phyloP scores from a whole-genome alignment of 1,140 invertebrate species.

The Atopsyche davidsoni region DNA sequence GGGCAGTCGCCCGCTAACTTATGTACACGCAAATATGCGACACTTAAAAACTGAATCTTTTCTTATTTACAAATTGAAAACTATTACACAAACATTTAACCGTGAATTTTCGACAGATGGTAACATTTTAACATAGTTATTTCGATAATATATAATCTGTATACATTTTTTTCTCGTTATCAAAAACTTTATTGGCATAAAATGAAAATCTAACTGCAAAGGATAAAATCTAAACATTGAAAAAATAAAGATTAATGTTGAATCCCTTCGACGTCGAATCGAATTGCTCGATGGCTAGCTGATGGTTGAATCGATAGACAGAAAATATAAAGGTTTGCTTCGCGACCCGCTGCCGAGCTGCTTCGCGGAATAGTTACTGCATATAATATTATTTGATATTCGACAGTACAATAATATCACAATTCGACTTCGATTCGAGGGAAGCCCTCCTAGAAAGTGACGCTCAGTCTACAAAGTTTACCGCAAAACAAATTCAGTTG shows the following conservation, averaged over 20 bases:
- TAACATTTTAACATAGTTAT: constrained; percentile 28
- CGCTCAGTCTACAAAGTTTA: constrained; percentile 5
- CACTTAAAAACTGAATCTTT: constrained; percentile 20
- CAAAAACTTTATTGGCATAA: constrained; percentile 3
- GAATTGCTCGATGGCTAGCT: too few species aligned
- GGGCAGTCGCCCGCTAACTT: constrained; percentile 5
- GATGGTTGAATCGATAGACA: too few species aligned
- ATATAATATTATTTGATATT: background rate
- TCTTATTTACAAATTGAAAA: constrained; percentile 30
- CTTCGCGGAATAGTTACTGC: too few species aligned
- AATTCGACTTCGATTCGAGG: constrained; percentile 2
- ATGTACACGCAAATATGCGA: constrained; percentile 22
- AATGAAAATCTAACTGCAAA: constrained; percentile 11
- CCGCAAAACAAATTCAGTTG: too few species aligned
- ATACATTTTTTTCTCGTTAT: constrained; percentile 22
- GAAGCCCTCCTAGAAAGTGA: background rate
- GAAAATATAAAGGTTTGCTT: too few species aligned
- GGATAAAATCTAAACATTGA: constrained; percentile 1
- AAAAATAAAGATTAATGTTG: background rate
- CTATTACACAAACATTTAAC: constrained; percentile 29
- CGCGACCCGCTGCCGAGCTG: too few species aligned
- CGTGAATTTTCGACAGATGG: constrained; percentile 28
- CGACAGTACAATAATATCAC: background rate
- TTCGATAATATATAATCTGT: constrained; percentile 22
- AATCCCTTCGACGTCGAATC: background rate